These are phyloP conservation scores for Callimorpha dominula DNA, from an alignment of 2,888 invertebrate species.

Conservation along the genomic window DNA sequence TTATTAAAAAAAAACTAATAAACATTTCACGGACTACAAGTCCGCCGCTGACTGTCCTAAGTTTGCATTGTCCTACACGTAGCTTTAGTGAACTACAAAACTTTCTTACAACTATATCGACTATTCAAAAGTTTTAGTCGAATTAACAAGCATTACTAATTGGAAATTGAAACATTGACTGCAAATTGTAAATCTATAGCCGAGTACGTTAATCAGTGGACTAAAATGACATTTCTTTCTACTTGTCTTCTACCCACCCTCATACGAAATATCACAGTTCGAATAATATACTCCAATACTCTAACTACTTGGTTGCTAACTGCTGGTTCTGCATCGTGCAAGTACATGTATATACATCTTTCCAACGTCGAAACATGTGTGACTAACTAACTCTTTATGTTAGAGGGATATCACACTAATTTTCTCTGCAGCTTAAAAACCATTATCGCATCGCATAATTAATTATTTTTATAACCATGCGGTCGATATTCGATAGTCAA, in stretches of 20 bases:
- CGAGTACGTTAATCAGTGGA: conserved; percentile 24
- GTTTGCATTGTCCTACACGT: neutral
- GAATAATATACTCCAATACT: neutral
- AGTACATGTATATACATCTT: neutral
- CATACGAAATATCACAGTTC: conserved; percentile 1
- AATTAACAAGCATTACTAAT: conserved; percentile 29
- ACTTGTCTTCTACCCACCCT: conserved; percentile 18
- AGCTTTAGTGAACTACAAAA: conserved; percentile 39
- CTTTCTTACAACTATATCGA: conserved; percentile 26
- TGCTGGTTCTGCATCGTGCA: neutral
- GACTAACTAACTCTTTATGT: too few relatives aligned
- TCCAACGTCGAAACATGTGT: neutral
- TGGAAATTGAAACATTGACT: conserved; percentile 34
- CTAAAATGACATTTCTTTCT: neutral
- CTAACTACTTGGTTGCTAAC: neutral
- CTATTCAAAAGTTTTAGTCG: conserved; percentile 25
- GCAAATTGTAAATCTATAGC: conserved; percentile 25
- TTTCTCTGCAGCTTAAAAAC: neutral
- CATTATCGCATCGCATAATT: neutral
- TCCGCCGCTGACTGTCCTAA: conserved; percentile 1
- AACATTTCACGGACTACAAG: neutral
- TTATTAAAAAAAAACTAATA: neutral
- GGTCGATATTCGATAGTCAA: neutral
- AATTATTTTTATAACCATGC: neutral
- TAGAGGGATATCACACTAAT: too few relatives aligned